These are phyloP conservation scores for Nematostella vectensis DNA, from an alignment of 92 coral and sea anemone species.

Conservation along the genomic window DNA sequence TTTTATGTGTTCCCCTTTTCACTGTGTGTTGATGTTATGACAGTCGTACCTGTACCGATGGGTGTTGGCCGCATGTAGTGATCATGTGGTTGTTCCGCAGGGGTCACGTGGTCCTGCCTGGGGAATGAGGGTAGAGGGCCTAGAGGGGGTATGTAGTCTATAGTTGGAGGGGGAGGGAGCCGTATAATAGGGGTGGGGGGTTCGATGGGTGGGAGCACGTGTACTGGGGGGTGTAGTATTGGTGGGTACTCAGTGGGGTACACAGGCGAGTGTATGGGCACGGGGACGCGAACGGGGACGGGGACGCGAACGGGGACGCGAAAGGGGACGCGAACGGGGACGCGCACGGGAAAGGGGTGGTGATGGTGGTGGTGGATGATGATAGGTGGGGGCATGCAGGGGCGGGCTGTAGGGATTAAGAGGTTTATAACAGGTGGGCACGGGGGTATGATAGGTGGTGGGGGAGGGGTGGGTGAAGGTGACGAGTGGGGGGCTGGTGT, in stretches of 20 bases:
- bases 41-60: too few relatives aligned
- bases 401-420: neutral
- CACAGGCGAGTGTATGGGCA: too few relatives aligned
- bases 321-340: conserved; percentile 8
- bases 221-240: neutral
- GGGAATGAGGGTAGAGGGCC: conserved; percentile 32
- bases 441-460: conserved; percentile 1
- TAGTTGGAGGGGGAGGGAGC: conserved; percentile 43
- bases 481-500: conserved; percentile 3
- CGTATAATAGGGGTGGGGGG: conserved; percentile 25
- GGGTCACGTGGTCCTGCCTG: conserved; percentile 15
- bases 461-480: conserved; percentile 9
- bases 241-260: conserved; percentile 2
- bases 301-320: conserved; percentile 23
- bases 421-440: neutral
- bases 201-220: conserved; percentile 2
- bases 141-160: conserved; percentile 28
- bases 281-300: conserved; percentile 13
- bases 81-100: conserved; percentile 7
- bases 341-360: conserved; percentile 16
- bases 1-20: too few relatives aligned
- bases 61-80: neutral
- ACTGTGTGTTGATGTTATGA: too few relatives aligned
- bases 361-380: conserved; percentile 17
- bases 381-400: neutral